Evolutionary conservation across 2,797 vertebrate genomes (phyloP).

Genomic region (Dendrocincla tyrannina): DNA sequence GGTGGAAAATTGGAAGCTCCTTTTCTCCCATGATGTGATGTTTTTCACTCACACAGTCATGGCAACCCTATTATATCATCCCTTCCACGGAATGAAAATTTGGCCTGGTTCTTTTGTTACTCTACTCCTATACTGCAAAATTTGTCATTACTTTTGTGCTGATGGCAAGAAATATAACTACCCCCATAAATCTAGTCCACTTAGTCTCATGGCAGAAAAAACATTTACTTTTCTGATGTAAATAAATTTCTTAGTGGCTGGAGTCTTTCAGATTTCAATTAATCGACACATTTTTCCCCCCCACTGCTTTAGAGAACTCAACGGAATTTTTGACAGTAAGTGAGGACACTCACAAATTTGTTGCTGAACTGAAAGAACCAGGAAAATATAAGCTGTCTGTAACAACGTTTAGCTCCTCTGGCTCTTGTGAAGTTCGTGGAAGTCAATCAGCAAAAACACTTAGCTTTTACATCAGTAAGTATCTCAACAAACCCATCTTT

Average conservation of each 20-base stretch:
- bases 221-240: not conserved
- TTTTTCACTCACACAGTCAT: not conserved
- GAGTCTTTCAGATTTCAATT: not conserved
- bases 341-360: constrained; percentile 90
- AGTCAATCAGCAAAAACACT: constrained; percentile 82
- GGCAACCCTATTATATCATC: not conserved
- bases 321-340: constrained; percentile 85
- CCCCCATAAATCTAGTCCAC: not conserved
- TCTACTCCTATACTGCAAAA: not conserved
- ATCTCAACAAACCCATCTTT: not conserved
- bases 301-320: constrained; percentile 79
- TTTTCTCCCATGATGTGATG: not conserved
- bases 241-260: not conserved
- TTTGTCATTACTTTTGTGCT: not conserved
- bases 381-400: constrained; percentile 88
- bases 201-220: not conserved
- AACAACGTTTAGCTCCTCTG: constrained; percentile 86
- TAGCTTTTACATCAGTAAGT: constrained; percentile 93
- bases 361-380: constrained; percentile 85
- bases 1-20: not conserved
- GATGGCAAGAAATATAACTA: not conserved
- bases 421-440: constrained; percentile 86
- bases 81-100: not conserved
- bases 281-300: not conserved
- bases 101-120: not conserved